Conservation (phyloP, 2,888 invertebrate genomes). For the Bugula neritina region DNA sequence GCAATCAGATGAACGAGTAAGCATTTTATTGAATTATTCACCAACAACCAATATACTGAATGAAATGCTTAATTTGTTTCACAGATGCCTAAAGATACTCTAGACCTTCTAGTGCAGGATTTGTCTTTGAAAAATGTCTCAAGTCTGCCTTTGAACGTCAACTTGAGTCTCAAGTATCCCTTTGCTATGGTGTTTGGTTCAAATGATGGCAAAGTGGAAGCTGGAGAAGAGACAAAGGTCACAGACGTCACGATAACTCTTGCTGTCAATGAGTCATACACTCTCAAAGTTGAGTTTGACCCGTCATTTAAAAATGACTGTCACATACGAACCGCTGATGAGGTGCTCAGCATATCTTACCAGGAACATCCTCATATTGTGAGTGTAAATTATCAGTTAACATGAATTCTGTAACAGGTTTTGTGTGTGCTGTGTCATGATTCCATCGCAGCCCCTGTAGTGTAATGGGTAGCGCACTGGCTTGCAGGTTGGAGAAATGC, state of each 20-base stretch:
- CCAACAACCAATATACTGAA: too few species aligned
- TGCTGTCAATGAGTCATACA: constrained; percentile 40
- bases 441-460: too few species aligned
- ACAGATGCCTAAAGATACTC: constrained; percentile 39
- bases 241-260: constrained; percentile 34
- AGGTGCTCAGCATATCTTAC: constrained; percentile 47
- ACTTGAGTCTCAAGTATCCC: constrained; percentile 43
- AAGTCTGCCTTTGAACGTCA: constrained; percentile 47
- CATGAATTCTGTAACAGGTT: too few species aligned
- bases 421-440: too few species aligned
- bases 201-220: neutral
- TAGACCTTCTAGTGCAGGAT: constrained; percentile 40
- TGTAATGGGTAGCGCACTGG: too few species aligned
- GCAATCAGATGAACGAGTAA: too few species aligned
- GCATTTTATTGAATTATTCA: too few species aligned
- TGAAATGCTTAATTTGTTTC: too few species aligned
- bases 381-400: constrained; percentile 31
- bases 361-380: constrained; percentile 52
- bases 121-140: constrained; percentile 50
- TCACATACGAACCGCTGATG: constrained; percentile 49
- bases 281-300: constrained; percentile 47
- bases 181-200: constrained; percentile 39
- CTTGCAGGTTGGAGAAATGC: too few species aligned
- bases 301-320: constrained; percentile 49
- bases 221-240: neutral